A percentile compares a stretch with the other conserved stretches of the same genome.
These are phyloP conservation scores for Pristionchus exspectatus DNA, from an alignment of 2,888 invertebrate species.

Conservation along the genomic window DNA sequence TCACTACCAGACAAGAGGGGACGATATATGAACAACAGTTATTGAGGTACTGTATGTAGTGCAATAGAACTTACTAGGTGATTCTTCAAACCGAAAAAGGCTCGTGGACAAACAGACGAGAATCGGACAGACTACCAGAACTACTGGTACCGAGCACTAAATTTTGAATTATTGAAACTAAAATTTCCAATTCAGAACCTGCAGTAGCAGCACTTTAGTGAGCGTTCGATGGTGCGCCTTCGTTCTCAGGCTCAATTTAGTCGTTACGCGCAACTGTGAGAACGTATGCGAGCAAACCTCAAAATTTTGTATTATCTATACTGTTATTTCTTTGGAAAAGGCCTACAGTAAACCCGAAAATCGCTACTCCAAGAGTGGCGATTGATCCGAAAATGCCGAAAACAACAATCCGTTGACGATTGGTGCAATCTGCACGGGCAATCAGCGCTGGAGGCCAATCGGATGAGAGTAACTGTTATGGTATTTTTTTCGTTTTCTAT, in stretches of 20 bases:
- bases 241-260: not conserved
- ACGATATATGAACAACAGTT: not conserved
- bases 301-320: not conserved
- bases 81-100: not conserved
- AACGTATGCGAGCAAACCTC: not conserved
- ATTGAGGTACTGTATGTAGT: not conserved
- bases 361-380: not conserved
- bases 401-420: not conserved
- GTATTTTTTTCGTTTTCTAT: not conserved
- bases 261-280: not conserved
- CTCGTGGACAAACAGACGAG: not conserved
- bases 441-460: not conserved
- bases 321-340: too few relatives aligned
- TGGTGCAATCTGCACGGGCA: not conserved
- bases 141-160: not conserved
- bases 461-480: not conserved
- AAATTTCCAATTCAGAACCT: not conserved
- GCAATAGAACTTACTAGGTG: not conserved
- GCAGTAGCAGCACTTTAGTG: not conserved
- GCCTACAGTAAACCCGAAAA: not conserved
- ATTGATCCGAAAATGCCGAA: not conserved
- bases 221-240: slow-evolving; percentile 1
- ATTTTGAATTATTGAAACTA: not conserved
- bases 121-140: not conserved
- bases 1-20: not conserved